These are phyloP conservation scores for Dryococelus australis DNA, from an alignment of 2,888 invertebrate genomes.

Conservation along the genomic window DNA sequence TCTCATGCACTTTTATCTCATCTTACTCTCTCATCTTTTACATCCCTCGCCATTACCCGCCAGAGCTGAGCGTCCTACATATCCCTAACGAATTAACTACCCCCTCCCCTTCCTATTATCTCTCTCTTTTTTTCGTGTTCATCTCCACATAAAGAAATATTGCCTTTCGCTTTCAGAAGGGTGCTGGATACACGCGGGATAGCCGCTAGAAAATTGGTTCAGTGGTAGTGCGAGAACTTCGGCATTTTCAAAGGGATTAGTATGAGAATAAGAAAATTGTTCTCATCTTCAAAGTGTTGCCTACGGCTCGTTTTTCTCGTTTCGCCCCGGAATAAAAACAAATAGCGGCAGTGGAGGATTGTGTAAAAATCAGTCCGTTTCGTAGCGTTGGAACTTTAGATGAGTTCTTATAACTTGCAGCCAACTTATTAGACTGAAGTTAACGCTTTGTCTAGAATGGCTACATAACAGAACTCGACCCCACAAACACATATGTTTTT, in stretches of 20 bases:
- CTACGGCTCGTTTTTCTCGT: neutral
- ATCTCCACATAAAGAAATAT: constrained; percentile 5
- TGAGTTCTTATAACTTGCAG: neutral
- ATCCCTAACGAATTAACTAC: neutral
- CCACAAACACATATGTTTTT: too few species aligned
- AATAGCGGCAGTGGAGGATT: neutral
- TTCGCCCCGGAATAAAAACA: neutral
- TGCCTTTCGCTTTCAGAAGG: neutral
- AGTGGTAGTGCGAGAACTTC: neutral
- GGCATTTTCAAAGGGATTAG: neutral
- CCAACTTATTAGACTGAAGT: too few species aligned
- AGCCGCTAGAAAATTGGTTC: neutral
- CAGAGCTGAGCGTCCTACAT: neutral
- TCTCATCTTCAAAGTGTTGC: neutral
- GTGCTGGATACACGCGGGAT: neutral
- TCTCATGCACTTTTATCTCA: neutral
- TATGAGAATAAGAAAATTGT: neutral
- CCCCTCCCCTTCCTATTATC: neutral
- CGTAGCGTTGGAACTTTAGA: neutral
- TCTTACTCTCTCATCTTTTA: neutral
- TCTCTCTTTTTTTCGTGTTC: neutral
- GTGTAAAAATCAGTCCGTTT: neutral
- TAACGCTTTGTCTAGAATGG: too few species aligned
- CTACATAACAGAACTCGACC: too few species aligned
- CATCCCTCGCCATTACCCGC: neutral